These are phyloP conservation scores for Chloroceryle aenea DNA, from an alignment of 2,113 vertebrate species.

Conservation along the genomic window DNA sequence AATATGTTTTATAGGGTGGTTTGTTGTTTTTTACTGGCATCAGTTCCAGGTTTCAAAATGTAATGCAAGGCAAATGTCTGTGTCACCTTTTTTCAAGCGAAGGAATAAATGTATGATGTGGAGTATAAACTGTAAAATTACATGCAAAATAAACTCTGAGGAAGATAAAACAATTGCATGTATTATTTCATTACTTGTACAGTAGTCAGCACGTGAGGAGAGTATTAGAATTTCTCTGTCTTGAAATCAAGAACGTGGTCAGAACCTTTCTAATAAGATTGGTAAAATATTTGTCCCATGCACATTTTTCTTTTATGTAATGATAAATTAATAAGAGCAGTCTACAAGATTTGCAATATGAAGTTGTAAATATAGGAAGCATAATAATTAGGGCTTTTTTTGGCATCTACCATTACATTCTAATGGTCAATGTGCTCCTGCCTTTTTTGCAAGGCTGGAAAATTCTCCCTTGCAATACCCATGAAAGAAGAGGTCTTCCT, in stretches of 20 bases:
- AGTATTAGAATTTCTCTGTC: not conserved
- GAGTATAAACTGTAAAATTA: slow-evolving; percentile 55
- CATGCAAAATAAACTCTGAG: slow-evolving; percentile 59
- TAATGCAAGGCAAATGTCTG: slow-evolving; percentile 19
- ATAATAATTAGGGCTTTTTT: not conserved
- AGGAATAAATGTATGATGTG: slow-evolving; percentile 56
- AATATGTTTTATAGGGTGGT: slow-evolving; percentile 34
- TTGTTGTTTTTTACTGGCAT: not conserved
- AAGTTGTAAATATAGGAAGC: not conserved
- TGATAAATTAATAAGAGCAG: not conserved
- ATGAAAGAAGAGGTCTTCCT: not conserved
- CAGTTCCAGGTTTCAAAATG: slow-evolving; percentile 42
- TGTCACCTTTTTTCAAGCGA: slow-evolving; percentile 25
- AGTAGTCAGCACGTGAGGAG: not conserved
- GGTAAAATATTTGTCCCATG: not conserved
- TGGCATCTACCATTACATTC: not conserved
- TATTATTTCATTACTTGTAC: slow-evolving; percentile 21
- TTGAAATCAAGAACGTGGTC: not conserved
- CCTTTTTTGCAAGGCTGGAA: not conserved
- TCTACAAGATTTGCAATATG: not conserved
- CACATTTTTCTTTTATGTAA: not conserved
- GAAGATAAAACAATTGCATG: slow-evolving; percentile 38
- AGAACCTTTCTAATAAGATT: not conserved
- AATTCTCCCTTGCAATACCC: not conserved
- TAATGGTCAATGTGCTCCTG: not conserved